Evolutionary conservation across 1,140 invertebrate species (phyloP), one percentile per base, ranked within the genome.

Genomic region (Planococcus citri): DNA sequence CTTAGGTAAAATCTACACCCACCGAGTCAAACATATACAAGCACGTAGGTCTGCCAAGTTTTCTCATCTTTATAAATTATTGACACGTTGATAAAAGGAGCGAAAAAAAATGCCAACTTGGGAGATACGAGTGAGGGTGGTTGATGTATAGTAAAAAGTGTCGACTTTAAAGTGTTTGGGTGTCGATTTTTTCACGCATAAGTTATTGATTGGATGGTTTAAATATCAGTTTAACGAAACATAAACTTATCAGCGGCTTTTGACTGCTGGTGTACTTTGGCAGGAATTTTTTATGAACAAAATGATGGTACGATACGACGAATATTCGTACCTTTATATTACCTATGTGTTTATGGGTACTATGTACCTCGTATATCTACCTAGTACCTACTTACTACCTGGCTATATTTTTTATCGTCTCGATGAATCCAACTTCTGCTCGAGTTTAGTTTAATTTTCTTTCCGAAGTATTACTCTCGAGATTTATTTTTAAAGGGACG

Each of bases 11-110:
- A 51, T 51, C 17, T 51, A 51, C n/a, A 51, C 17, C 29, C n/a
- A n/a, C 4, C 29, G 12, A 51, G 41, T 9, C 41, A 20, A n/a
- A 37, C 33, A 37, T n/a, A n/a, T 6, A 37, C 33, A 20, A n/a
- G 41, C 41, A 51, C 41, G 41, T 51, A 51, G 41, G n/a, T 14
- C n/a, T 51, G 41, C 41, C 41, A 51, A 51, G 41, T 51, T 51
- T 51, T 51, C 41, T 51, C 41, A 51, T 51, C 41, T 51, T 51
- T 51, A 51, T 51, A 51, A 51, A 51, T 51, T 51, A 51, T 51
- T 51, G 41, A 51, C 2, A 17, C 12, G 4, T 51, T 20, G 41
- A 51, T 51, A 51, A 51, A 51, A 51, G 17, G 17, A 51, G 17
- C 4, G 12, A 33, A 33, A 3, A 33, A 3, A 33, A 33, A 33